These are phyloP conservation scores for Lepidochrysops patricia DNA, from an alignment of 2,888 invertebrate species.

Conservation along the genomic window DNA sequence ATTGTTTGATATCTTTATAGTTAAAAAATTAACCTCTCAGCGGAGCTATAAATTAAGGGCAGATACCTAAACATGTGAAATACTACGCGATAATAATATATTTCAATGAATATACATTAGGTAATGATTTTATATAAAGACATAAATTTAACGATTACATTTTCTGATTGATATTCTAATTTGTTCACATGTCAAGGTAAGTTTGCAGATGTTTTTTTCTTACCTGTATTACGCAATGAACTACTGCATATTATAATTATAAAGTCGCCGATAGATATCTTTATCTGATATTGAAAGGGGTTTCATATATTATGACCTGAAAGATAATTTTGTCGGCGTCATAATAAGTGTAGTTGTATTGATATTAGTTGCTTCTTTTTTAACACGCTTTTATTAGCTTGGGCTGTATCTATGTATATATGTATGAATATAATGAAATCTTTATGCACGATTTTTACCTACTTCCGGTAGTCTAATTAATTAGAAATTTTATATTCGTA, in stretches of 20 bases:
- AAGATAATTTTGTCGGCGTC: too few relatives aligned
- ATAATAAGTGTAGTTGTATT: too few relatives aligned
- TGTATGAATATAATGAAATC: too few relatives aligned
- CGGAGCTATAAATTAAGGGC: neutral
- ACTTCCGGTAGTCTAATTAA: too few relatives aligned
- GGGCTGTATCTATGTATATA: too few relatives aligned
- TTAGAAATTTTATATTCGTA: too few relatives aligned
- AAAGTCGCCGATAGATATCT: neutral
- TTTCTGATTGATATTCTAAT: slow-evolving; percentile 5
- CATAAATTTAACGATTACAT: slow-evolving; percentile 9
- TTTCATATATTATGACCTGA: too few relatives aligned
- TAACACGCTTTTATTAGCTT: too few relatives aligned
- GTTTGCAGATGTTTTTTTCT: slow-evolving; percentile 3
- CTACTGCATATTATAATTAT: neutral
- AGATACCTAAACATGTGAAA: neutral
- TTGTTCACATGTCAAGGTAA: slow-evolving; percentile 5
- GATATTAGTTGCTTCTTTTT: too few relatives aligned
- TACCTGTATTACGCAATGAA: neutral
- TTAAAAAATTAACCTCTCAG: neutral
- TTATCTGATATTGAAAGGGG: neutral
- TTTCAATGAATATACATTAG: slow-evolving; percentile 4
- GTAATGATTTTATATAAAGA: slow-evolving; percentile 1
- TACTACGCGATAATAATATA: neutral
- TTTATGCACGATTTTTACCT: too few relatives aligned
- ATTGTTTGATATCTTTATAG: neutral